Evolutionary conservation across 1,140 invertebrate genomes (phyloP), one percentile per base, ranked within the genome.

Genomic region (Venturia canescens): DNA sequence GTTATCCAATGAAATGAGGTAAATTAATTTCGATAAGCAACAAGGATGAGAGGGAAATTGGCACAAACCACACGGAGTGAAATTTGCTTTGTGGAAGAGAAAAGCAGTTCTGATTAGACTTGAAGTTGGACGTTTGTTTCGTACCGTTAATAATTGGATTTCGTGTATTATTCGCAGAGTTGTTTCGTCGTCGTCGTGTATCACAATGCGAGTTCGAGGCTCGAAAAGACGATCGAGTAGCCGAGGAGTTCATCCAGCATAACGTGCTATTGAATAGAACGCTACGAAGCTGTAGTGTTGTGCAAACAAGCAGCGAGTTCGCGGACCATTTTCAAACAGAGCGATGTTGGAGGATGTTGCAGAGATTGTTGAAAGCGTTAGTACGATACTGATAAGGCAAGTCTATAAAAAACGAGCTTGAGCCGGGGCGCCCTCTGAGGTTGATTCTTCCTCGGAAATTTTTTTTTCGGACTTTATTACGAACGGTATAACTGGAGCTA

Each of bases 191-290:
- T 3, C 27, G 9, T 26, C 7, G 60, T 23, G 60, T 63, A 4
- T 21, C n/a, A n/a, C 60, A 26, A 23, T 63, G 60, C 16, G 60
- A 63, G 27, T 63, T n/a, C n/a, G 15, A n/a, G 60, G n/a, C 60
- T 23, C 13, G 23, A 23, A 63, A 63, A 21, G 60, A 63, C 60
- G 23, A 63, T 63, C 60, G 60, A 63, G 60, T 63, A 26, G 60
- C 27, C 23, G 60, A 63, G 60, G 60, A 63, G 60, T 26, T 63
- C 23, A 63, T 63, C 23, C 23, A 63, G 60, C 9, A 63, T 63
- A n/a, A n/a, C 23, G 27, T 63, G 60, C 11, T 63, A 11, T 63
- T 63, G 9, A 23, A 63, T 23, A 13, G 27, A 63, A 63, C 23
- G 27, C 4, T 63, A 26, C 60, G 60, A 63, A 63, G 13, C 23